Percentiles rank a stretch among this genome's conserved stretches.
phyloP scores from a whole-genome alignment of 2,888 invertebrate species.

The Rhorus exstirpatorius region DNA sequence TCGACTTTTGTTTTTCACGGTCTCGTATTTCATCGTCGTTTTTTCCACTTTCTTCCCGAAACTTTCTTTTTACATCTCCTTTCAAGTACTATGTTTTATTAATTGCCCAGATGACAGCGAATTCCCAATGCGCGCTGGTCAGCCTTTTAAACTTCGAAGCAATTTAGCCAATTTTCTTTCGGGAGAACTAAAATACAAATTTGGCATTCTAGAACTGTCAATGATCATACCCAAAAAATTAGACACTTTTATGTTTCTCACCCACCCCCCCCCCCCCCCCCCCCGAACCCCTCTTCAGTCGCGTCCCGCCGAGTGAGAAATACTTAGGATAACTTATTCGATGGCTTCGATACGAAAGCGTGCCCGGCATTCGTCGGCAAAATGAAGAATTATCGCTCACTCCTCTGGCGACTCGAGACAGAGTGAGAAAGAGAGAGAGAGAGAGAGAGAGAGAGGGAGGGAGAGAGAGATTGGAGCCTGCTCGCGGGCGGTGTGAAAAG shows the following conservation, averaged over 20 bases:
- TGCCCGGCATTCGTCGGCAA: conserved; percentile 77
- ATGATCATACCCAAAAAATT: neutral
- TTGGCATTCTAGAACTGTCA: too few relatives aligned
- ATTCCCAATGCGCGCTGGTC: too few relatives aligned
- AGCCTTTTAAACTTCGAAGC: too few relatives aligned
- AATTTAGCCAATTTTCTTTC: too few relatives aligned
- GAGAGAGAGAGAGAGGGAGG: neutral
- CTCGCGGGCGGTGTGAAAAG: conserved; percentile 50
- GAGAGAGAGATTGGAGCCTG: conserved; percentile 22
- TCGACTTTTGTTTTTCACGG: too few relatives aligned
- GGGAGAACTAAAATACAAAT: too few relatives aligned
- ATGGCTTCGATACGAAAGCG: conserved; percentile 77
- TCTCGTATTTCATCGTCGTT: too few relatives aligned
- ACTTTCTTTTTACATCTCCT: too few relatives aligned
- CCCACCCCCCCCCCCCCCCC: neutral
- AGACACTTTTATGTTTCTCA: conserved; percentile 11
- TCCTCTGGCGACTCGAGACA: conserved; percentile 55
- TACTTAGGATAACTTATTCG: conserved; percentile 78
- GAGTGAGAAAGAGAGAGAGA: neutral
- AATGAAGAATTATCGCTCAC: conserved; percentile 80
- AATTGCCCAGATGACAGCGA: too few relatives aligned
- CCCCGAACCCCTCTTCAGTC: neutral
- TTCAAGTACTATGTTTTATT: too few relatives aligned
- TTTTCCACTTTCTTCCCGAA: too few relatives aligned
- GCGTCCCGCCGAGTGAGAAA: conserved; percentile 76